Base-by-base conservation (phyloP, 1,140 invertebrate genomes). In the Micrasema longulum region DNA sequence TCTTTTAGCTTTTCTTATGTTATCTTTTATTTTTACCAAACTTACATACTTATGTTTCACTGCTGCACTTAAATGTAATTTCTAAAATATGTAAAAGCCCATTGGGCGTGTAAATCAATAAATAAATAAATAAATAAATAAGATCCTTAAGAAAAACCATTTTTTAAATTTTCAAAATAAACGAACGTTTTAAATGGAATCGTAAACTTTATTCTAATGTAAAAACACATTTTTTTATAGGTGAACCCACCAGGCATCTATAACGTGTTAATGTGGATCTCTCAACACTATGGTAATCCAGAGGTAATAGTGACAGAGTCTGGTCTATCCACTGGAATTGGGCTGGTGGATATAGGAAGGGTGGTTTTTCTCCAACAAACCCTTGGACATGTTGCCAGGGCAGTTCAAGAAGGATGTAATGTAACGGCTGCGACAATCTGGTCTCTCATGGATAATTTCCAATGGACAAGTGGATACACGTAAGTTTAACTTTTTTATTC, bases 401-500 rank as follows among this genome's bases (percentile, higher is more conserved):
- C 74, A 3, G 64, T 67, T 11, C 20, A 84, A 36, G 89, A 92
- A 76, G 85, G 85, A 1, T 88, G 86, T 23, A 88, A 91, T 73
- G 82, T 94, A 1, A 84, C 82, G 18, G 88, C 85, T 0, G 91
- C 91, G 73, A 86, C 87, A 47, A 82, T 84, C 18, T 91, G 90
- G 90, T 88, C 87, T 38, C 76, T 92, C 18, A 85, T 91, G 83
- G 91, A 92, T 74, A 91, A 90, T 75, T 90, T 88, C 74, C 89
- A 91, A 79, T 91, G 89, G 89, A 81, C 82, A 45, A 82, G 78
- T 12, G 86, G 85, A 60, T 87, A 83, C 75, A 80, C 77, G 80
- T 83, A 74, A 79, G 77, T 78, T n/a, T n/a, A 63, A 2, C 41
- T 52, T 18, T 1, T 18, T 48, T 48, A 48, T 41, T 41, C 10